A percentile compares a stretch with the other conserved stretches of the same genome.
phyloP scores from a whole-genome alignment of 2,888 invertebrate species.

The Cryptus armator region DNA sequence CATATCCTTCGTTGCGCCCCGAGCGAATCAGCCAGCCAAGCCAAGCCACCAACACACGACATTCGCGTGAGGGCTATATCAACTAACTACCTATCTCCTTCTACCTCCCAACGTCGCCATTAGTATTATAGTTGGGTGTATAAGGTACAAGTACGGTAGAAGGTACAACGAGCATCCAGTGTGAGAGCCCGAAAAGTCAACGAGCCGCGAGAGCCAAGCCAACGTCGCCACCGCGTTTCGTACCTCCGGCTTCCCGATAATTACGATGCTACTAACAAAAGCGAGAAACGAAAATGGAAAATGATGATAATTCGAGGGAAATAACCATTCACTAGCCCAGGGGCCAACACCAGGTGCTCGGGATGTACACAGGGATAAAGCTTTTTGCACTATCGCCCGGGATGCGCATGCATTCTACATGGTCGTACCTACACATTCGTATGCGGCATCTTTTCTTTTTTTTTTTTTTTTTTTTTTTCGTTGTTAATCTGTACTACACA shows the following conservation, averaged over 20 bases:
- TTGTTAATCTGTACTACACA: not conserved
- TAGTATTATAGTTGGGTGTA: slow-evolving; percentile 59
- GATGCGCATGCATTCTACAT: not conserved
- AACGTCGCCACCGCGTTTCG: slow-evolving; percentile 50
- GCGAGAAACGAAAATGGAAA: slow-evolving; percentile 57
- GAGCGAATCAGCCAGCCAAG: slow-evolving; percentile 59
- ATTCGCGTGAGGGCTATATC: slow-evolving; percentile 49
- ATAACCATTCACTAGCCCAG: slow-evolving; percentile 58
- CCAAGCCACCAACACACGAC: slow-evolving; percentile 51
- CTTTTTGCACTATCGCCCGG: not conserved
- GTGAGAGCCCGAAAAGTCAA: slow-evolving; percentile 54
- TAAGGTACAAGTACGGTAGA: not conserved
- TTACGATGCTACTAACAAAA: slow-evolving; percentile 67
- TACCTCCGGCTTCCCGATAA: slow-evolving; percentile 60
- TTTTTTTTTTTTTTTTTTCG: not conserved
- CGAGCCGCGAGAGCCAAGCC: slow-evolving; percentile 61
- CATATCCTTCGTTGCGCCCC: slow-evolving; percentile 61
- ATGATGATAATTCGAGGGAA: slow-evolving; percentile 66
- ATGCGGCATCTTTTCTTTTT: not conserved
- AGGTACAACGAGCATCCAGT: slow-evolving; percentile 4
- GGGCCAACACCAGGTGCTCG: slow-evolving; percentile 16
- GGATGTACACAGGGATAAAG: not conserved
- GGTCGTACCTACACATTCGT: too few relatives aligned
- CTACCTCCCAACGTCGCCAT: slow-evolving; percentile 40
- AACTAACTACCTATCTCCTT: slow-evolving; percentile 15